Conservation (phyloP, 2,888 invertebrate genomes). For the Megastigmus dorsalis region DNA sequence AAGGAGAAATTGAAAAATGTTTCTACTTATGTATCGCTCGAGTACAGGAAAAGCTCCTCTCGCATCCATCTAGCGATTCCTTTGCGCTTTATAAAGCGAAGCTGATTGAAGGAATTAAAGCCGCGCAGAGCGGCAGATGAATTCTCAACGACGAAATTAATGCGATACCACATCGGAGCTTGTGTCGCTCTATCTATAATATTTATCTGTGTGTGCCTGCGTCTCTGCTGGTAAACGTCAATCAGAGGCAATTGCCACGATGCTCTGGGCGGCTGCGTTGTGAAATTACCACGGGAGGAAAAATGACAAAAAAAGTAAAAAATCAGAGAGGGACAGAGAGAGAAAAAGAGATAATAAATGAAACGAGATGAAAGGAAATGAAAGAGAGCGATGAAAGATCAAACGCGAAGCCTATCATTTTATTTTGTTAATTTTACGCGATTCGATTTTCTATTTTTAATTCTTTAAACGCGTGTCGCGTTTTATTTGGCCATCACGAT, state of each 20-base stretch:
- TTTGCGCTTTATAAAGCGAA: conserved; percentile 27
- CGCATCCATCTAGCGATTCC: neutral
- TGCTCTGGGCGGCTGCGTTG: neutral
- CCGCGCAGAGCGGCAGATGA: neutral
- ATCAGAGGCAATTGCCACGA: conserved; percentile 36
- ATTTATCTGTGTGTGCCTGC: neutral
- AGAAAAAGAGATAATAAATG: neutral
- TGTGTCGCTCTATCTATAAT: neutral
- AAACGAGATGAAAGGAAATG: neutral
- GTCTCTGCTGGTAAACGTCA: conserved; percentile 8
- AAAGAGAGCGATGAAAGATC: neutral
- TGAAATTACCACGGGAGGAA: conserved; percentile 1
- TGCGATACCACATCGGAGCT: conserved; percentile 1
- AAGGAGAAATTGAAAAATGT: conserved; percentile 31
- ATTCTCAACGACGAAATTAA: conserved; percentile 45
- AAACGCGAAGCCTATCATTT: neutral
- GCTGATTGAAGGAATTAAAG: conserved; percentile 47
- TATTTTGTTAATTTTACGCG: neutral
- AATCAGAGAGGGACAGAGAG: too few relatives aligned
- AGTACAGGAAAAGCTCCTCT: conserved; percentile 8
- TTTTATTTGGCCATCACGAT: too few relatives aligned
- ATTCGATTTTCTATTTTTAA: neutral
- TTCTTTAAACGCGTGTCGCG: neutral
- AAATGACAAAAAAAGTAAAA: neutral
- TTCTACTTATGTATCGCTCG: neutral